A percentile compares a stretch with the other conserved stretches of the same genome.
These are phyloP conservation scores for Aythya fuligula DNA, from an alignment of 2,797 vertebrate genomes.

Conservation along the genomic window DNA sequence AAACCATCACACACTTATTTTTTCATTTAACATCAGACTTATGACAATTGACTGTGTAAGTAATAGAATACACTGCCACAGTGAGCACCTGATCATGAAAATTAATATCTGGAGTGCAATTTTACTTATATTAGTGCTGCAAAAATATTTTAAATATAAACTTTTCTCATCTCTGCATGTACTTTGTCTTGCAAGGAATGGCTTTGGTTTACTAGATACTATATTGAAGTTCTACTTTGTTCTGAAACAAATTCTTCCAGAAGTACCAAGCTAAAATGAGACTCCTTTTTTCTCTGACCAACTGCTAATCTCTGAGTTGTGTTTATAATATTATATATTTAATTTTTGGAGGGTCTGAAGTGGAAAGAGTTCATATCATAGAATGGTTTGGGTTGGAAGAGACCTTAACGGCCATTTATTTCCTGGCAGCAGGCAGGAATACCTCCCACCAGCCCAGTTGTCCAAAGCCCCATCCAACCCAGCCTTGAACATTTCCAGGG, in stretches of 20 bases:
- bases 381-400: too few species aligned
- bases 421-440: too few species aligned
- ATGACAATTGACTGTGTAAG: conserved; percentile 59
- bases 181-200: conserved; percentile 58
- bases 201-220: conserved; percentile 38
- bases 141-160: not conserved
- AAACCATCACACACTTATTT: conserved; percentile 21
- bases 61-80: conserved; percentile 58
- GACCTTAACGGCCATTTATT: too few species aligned
- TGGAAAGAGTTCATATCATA: not conserved
- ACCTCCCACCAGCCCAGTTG: too few species aligned
- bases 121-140: conserved; percentile 15
- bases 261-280: not conserved
- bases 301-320: not conserved
- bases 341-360: not conserved
- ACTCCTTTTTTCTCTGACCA: not conserved
- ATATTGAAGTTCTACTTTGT: not conserved
- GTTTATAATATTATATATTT: not conserved
- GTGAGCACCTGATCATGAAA: conserved; percentile 69
- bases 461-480: too few species aligned
- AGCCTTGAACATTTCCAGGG: too few species aligned
- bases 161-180: conserved; percentile 52
- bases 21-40: not conserved
- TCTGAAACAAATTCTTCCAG: not conserved
- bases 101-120: conserved; percentile 63